These are phyloP conservation scores for Amitus sp. DNA, from an alignment of 2,888 invertebrate genomes.

Conservation along the genomic window DNA sequence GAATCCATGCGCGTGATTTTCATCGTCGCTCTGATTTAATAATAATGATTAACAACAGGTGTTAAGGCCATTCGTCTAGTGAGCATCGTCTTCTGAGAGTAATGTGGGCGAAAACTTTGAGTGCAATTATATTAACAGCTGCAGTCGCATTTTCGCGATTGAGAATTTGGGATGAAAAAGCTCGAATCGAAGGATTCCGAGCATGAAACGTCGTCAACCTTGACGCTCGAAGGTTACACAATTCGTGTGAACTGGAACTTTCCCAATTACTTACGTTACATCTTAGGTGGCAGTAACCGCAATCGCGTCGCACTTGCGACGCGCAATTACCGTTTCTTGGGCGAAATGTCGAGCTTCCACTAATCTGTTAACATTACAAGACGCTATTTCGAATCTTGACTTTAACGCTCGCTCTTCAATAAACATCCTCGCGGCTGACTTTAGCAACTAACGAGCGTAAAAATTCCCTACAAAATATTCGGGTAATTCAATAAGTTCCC, in stretches of 20 bases:
- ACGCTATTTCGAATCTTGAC: too few species aligned
- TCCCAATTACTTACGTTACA: not conserved
- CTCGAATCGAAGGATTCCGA: not conserved
- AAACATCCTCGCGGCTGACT: too few species aligned
- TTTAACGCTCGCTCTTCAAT: too few species aligned
- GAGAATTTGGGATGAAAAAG: not conserved
- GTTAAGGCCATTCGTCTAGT: not conserved
- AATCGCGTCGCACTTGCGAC: not conserved
- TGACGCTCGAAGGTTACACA: not conserved
- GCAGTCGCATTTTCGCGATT: not conserved
- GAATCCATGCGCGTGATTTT: too few species aligned
- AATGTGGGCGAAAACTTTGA: not conserved
- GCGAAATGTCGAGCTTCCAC: too few species aligned
- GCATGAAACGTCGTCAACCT: not conserved
- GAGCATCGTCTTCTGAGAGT: not conserved
- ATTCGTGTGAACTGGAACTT: not conserved
- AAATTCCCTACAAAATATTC: too few species aligned
- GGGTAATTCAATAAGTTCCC: not conserved
- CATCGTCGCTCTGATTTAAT: too few species aligned
- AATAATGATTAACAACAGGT: not conserved
- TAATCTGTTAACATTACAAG: too few species aligned
- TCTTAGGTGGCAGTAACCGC: too few species aligned
- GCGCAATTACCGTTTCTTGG: not conserved
- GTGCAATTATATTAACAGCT: not conserved
- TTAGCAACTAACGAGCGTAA: too few species aligned